Base-by-base conservation (phyloP, 2,113 vertebrate species). In the Myrmophylax atrothorax region DNA sequence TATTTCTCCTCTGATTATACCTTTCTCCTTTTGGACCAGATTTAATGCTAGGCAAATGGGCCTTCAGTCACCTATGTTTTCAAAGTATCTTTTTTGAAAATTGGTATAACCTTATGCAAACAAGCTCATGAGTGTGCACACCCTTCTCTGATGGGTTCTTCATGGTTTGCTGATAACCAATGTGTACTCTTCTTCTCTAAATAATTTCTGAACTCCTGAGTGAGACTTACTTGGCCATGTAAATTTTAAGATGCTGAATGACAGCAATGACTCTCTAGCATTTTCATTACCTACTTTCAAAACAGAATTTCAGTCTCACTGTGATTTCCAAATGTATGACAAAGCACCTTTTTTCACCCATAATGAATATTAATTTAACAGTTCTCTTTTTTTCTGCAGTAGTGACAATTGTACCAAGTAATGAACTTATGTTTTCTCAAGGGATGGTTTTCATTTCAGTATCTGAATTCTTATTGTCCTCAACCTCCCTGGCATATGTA, bases 381-480 rank as follows among this genome's bases (percentile, higher is more conserved):
- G 35, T 58, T 86, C 24, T 2, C 19, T 38, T 68, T 22, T 78
- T 90, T 86, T 23, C 23, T 81, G 40, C 19, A 42, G 37, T 49
- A 75, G 23, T 89, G 55, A 6, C 35, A 67, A 22, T 53, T 55
- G 12, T 70, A 66, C 46, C 22, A 70, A 70, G 29, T 63, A 87
- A 90, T 23, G 29, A 92, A 78, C 12, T 40, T 75, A 44, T 63
- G 35, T 92, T 93, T 89, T 92, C 89, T 94, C 84, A 89, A 86
- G 69, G 56, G 47, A 92, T 66, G 44, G 25, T 4, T 91, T 93
- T 94, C 47, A 40, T 91, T 92, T 87, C 66, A 72, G 44, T 69
- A 42, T 49, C 69, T 67, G 58, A 89, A 75, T 95, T 88, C 52
- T 60, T 81, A 64, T 56, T 94, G 77, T 91, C 76, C 73, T 95